A percentile compares a stretch with the other conserved stretches of the same genome.
Conservation (phyloP, 2,888 invertebrate species). For the Ochlodes sylvanus region DNA sequence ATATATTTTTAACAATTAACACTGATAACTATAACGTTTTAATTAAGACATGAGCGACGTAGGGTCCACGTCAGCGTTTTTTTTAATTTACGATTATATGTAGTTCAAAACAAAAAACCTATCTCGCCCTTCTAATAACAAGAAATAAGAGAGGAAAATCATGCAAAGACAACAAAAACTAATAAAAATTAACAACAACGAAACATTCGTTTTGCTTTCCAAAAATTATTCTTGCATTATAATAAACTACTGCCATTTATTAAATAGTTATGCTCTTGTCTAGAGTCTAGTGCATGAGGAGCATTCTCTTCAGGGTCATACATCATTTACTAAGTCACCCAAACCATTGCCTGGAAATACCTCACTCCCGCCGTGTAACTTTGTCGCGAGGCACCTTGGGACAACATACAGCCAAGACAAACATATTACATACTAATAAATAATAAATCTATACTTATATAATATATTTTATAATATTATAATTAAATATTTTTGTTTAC, state of each 20-base stretch:
- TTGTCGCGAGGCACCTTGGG: not conserved
- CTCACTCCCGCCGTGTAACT: not conserved
- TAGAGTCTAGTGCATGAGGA: slow-evolving; percentile 40
- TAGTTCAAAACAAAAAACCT: too few relatives aligned
- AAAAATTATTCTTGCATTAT: slow-evolving; percentile 17
- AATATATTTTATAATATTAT: too few relatives aligned
- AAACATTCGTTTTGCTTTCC: not conserved
- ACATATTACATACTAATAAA: not conserved
- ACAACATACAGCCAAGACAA: not conserved
- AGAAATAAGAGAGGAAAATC: too few relatives aligned
- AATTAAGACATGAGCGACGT: too few relatives aligned
- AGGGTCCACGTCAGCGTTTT: too few relatives aligned
- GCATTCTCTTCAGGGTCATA: slow-evolving; percentile 45
- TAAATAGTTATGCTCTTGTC: slow-evolving; percentile 42
- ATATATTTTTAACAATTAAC: too few relatives aligned
- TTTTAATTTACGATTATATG: too few relatives aligned
- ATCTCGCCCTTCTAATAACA: too few relatives aligned
- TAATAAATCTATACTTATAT: not conserved
- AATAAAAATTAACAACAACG: too few relatives aligned
- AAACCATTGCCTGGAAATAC: not conserved
- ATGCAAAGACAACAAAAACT: too few relatives aligned
- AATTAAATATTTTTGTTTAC: too few relatives aligned
- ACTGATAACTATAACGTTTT: too few relatives aligned
- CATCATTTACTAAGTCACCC: slow-evolving; percentile 46
- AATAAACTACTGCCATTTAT: slow-evolving; percentile 34